phyloP scores from a whole-genome alignment of 1,140 invertebrate species.

The Drosophila albomicans region DNA sequence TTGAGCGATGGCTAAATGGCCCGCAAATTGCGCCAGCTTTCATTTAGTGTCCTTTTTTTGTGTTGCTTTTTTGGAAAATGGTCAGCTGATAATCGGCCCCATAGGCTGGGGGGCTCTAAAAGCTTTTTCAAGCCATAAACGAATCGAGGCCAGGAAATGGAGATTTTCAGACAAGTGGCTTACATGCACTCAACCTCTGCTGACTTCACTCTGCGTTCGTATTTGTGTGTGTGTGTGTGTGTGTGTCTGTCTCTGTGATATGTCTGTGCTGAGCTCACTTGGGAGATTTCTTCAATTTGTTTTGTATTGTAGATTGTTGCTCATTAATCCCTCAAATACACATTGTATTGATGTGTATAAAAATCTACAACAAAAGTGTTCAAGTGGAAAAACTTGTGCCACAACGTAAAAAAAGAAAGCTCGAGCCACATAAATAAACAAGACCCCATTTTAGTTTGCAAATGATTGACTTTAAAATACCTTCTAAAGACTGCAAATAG shows the following conservation, averaged over 20 bases:
- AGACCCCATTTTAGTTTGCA: neutral
- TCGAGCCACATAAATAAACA: conserved; percentile 39
- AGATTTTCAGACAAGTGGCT: conserved; percentile 76
- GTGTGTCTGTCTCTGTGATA: conserved; percentile 15
- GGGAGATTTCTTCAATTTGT: conserved; percentile 68
- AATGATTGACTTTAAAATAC: conserved; percentile 14
- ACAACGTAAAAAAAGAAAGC: conserved; percentile 34
- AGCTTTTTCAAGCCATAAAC: conserved; percentile 79
- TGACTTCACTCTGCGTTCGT: conserved; percentile 45
- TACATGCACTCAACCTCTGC: conserved; percentile 74
- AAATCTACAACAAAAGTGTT: conserved; percentile 78
- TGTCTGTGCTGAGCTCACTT: conserved; percentile 17
- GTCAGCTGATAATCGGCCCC: conserved; percentile 69
- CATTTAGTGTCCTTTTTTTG: conserved; percentile 35
- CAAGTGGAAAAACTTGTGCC: conserved; percentile 75
- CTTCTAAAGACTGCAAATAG: neutral
- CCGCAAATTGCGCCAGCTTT: conserved; percentile 64
- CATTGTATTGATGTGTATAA: conserved; percentile 71
- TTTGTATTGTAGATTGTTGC: conserved; percentile 76
- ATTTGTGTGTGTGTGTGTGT: conserved; percentile 23
- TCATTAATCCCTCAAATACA: conserved; percentile 79
- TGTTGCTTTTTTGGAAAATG: conserved; percentile 11
- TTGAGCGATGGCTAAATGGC: conserved; percentile 57
- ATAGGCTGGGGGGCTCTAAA: conserved; percentile 70
- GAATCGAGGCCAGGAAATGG: conserved; percentile 74